Evolutionary conservation across 2,888 invertebrate species (phyloP).

Genomic region (Trichacis sp.): DNA sequence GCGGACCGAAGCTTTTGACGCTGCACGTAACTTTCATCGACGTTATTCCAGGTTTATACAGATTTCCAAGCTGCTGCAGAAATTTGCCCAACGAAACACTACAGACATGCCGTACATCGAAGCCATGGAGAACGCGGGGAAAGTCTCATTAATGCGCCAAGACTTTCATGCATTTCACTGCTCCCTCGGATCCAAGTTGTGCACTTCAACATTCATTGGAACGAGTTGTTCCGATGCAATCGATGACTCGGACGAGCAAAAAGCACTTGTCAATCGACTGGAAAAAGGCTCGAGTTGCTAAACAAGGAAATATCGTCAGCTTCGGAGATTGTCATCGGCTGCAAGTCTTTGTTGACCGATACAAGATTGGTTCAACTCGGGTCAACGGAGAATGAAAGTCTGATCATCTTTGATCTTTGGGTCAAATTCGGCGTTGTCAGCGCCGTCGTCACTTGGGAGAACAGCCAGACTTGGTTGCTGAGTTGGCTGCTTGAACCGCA

Average conservation of each 20-base stretch:
- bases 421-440: slow-evolving; percentile 47
- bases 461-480: slow-evolving; percentile 34
- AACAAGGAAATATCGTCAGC: background rate
- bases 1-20: background rate
- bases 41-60: background rate
- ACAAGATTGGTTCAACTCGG: background rate
- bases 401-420: slow-evolving; percentile 58
- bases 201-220: background rate
- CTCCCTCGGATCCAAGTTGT: background rate
- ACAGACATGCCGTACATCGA: no score
- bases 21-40: background rate
- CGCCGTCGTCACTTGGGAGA: slow-evolving; percentile 29
- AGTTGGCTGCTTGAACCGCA: slow-evolving; percentile 25
- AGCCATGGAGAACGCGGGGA: background rate
- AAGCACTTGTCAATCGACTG: background rate
- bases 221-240: background rate
- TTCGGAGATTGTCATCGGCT: background rate
- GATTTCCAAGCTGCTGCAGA: no score
- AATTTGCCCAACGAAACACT: no score
- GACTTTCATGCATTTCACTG: background rate
- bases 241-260: background rate
- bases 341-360: background rate
- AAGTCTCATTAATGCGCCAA: background rate
- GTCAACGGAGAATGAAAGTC: slow-evolving; percentile 44
- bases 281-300: background rate